Conservation (phyloP, 2,113 vertebrate genomes). For the Camelus dromedarius region DNA sequence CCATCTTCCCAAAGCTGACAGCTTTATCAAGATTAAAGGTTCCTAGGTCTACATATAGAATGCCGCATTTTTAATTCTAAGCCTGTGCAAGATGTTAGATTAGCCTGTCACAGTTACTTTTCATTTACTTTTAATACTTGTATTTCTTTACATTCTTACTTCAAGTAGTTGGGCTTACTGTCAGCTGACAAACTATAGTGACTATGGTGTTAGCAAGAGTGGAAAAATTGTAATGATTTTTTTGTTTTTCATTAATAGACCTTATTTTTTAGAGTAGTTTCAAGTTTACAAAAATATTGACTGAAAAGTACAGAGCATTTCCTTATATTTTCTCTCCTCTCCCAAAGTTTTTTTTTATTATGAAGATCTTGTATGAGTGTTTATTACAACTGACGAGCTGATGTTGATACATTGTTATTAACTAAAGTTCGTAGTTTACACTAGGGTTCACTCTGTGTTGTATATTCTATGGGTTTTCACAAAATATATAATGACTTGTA, state of each 20-base stretch:
- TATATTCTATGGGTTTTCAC: not conserved
- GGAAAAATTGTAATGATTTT: not conserved
- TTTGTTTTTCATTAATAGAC: not conserved
- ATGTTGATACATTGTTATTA: not conserved
- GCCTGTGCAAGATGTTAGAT: not conserved
- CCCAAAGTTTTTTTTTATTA: not conserved
- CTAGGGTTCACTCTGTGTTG: not conserved
- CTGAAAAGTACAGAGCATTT: not conserved
- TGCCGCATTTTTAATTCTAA: not conserved
- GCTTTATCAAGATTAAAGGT: not conserved
- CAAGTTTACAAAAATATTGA: not conserved
- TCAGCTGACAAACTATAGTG: not conserved
- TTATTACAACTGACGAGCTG: not conserved
- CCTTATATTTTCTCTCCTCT: not conserved
- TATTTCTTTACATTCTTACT: not conserved
- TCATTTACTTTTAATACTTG: not conserved
- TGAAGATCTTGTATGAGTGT: not conserved
- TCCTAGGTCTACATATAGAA: not conserved
- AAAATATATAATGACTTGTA: not conserved
- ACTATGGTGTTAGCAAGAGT: not conserved
- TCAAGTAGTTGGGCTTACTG: not conserved
- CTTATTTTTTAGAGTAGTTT: not conserved
- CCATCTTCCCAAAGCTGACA: not conserved
- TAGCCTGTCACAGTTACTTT: not conserved
- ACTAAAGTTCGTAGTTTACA: not conserved